Base-by-base conservation (phyloP, 64 coral and sea anemone genomes). In the Pachyseris speciosa region DNA sequence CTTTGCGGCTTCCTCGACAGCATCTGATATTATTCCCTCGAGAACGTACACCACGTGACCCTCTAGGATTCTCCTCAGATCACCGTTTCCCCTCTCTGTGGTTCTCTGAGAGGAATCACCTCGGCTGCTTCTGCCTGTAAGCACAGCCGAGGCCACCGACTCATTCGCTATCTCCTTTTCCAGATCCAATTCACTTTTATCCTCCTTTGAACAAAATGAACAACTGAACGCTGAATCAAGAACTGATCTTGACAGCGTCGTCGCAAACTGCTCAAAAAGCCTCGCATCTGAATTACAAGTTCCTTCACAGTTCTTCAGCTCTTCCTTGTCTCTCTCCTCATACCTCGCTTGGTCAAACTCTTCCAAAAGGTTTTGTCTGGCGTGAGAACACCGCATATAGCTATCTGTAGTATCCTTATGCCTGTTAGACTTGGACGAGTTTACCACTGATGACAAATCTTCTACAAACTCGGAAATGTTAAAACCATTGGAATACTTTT, bases 221-320 rank as follows among this genome's bases (percentile, higher is more conserved):
- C 17, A 40, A 8, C 20, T 15, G 11, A 49, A 57, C 4, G 89
- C 78, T 5, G 69, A 73, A 29, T 74, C 50, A 27, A 92, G 24
- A 43, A 84, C 37, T 17, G 51, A 75, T 2, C 50, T 43, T 63
- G 89, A 69, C 25, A 92, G 31, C 31, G 45, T 60, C 22, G 49
- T 84, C 4, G 89, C 89, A 36, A 74, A 92, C 17, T 40, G 17
- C 30, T 92, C 79, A 27, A 50, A 92, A 12, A 84, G 34, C 25
- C 64, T 83, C 45, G 22, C 22, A 11, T 81, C 9, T 6, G 77
- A 63, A 13, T 6, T 3, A 29, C 33, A 12, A 1, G 29, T 30
- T 77, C 30, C 44, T 51, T 52, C 20, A 20, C 7, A 15, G 12
- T 16, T 29, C 1, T 39, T 39, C 7, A 9, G 3, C 1, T 71